A percentile compares a stretch with the other conserved stretches of the same genome.
These are phyloP conservation scores for Pituophis catenifer DNA, from an alignment of 2,113 vertebrate species.

Conservation along the genomic window DNA sequence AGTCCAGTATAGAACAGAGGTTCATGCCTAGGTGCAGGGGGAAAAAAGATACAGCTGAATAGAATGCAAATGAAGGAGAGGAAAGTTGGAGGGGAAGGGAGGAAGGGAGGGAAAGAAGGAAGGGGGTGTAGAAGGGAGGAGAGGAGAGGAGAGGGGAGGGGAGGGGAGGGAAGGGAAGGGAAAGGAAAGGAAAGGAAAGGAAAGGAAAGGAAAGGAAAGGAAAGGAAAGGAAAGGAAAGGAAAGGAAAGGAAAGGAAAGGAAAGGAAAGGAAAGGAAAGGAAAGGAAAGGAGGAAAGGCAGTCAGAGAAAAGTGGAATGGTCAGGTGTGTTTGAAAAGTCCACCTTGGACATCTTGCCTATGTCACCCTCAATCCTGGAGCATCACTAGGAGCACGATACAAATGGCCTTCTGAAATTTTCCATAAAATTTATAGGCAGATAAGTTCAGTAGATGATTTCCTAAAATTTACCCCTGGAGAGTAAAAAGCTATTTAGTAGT, in stretches of 20 bases:
- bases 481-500: background rate
- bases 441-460: background rate
- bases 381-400: background rate
- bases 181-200: too few relatives aligned
- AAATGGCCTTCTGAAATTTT: background rate
- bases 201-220: too few relatives aligned
- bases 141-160: fast-evolving
- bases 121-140: too few relatives aligned
- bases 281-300: too few relatives aligned
- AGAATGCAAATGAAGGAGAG: background rate
- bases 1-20: background rate
- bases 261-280: too few relatives aligned
- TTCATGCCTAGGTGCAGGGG: background rate
- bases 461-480: background rate
- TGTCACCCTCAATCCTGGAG: background rate
- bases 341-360: background rate
- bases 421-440: background rate
- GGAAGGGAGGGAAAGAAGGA: too few relatives aligned
- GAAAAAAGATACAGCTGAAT: background rate
- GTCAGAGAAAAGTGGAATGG: background rate
- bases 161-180: too few relatives aligned
- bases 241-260: too few relatives aligned
- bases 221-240: too few relatives aligned
- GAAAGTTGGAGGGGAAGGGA: background rate
- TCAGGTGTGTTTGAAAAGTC: background rate